These are phyloP conservation scores for Plagodis pulveraria DNA, from an alignment of 2,888 invertebrate species.

Conservation along the genomic window DNA sequence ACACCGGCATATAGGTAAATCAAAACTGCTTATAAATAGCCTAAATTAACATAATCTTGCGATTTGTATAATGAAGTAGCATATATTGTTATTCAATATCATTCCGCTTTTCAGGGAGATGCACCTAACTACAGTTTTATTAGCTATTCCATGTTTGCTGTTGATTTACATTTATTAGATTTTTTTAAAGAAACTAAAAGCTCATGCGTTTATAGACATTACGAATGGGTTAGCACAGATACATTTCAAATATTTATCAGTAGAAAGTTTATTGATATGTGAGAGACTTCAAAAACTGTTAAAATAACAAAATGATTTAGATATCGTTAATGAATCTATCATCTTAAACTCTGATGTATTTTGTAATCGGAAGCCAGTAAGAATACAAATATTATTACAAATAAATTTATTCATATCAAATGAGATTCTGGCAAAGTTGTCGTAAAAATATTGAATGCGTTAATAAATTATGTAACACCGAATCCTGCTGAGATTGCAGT, in stretches of 20 bases:
- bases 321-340: slow-evolving; percentile 3
- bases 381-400: not conserved
- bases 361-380: too few relatives aligned
- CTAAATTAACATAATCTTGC: slow-evolving; percentile 78
- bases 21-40: slow-evolving; percentile 78
- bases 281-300: slow-evolving; percentile 10
- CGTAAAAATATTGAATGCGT: slow-evolving; percentile 9
- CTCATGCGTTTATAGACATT: slow-evolving; percentile 49
- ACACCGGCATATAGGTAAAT: slow-evolving; percentile 70
- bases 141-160: slow-evolving; percentile 38
- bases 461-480: slow-evolving; percentile 20
- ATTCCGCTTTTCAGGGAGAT: slow-evolving; percentile 60
- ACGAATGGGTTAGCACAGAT: slow-evolving; percentile 33
- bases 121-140: slow-evolving; percentile 57
- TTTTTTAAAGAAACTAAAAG: slow-evolving; percentile 47
- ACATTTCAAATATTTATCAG: slow-evolving; percentile 20
- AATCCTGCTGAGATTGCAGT: slow-evolving; percentile 29
- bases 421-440: slow-evolving; percentile 14
- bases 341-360: not conserved
- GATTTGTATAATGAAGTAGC: slow-evolving; percentile 80
- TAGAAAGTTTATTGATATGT: slow-evolving; percentile 16
- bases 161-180: slow-evolving; percentile 48
- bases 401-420: slow-evolving; percentile 1
- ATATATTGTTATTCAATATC: slow-evolving; percentile 68
- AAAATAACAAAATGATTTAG: too few relatives aligned